Evolutionary conservation across 2,113 vertebrate genomes (phyloP).

Genomic region (Onychostruthus taczanowskii): DNA sequence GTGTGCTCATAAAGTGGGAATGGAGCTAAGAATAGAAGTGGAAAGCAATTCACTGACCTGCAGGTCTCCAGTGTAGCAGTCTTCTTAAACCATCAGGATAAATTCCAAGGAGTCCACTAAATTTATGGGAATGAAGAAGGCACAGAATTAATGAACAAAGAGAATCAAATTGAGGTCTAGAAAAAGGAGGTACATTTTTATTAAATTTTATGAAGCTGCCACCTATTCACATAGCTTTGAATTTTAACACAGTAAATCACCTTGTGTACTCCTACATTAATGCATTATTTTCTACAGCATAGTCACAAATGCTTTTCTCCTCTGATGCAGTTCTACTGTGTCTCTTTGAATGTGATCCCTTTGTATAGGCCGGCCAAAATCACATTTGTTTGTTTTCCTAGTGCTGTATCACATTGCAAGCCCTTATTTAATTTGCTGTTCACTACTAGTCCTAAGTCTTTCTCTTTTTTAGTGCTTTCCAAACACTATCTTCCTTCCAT

Average conservation of each 20-base stretch:
- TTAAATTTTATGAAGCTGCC: background rate
- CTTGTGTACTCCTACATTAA: background rate
- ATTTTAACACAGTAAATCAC: background rate
- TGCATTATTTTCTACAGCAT: background rate
- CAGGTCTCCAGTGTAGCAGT: background rate
- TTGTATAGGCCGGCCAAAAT: conserved; percentile 12
- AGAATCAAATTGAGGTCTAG: background rate
- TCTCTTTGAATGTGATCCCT: background rate
- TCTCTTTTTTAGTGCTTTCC: background rate
- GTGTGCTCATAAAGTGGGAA: background rate
- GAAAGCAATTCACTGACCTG: background rate
- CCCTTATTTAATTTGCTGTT: conserved; percentile 57
- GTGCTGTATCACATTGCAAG: conserved; percentile 54
- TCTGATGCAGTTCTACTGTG: background rate
- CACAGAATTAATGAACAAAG: background rate
- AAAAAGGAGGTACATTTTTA: background rate
- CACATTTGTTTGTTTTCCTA: conserved; percentile 52
- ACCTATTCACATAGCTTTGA: background rate
- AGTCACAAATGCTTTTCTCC: background rate
- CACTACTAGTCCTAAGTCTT: background rate
- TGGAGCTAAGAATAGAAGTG: conserved; percentile 4
- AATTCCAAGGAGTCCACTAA: background rate
- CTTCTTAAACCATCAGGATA: background rate
- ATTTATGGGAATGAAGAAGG: background rate
- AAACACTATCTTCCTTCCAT: conserved; percentile 23